Evolutionary conservation across 2,888 invertebrate genomes (phyloP).

Genomic region (Plagodis dolabraria): DNA sequence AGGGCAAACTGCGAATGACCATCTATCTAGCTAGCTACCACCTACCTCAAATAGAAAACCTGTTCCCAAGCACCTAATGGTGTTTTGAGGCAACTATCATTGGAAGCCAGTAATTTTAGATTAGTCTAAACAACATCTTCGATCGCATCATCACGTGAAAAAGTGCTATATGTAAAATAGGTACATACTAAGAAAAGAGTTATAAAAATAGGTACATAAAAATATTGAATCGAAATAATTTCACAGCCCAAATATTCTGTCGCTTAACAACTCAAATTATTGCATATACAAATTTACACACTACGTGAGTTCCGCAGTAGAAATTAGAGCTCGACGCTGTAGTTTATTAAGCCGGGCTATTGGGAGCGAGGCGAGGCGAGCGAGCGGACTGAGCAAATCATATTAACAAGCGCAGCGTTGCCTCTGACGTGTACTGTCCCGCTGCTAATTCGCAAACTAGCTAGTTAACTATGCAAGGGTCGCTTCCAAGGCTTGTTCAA

Average conservation of each 20-base stretch:
- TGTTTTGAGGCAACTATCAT: no score
- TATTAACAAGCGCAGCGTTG: constrained; percentile 60
- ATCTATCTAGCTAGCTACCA: no score
- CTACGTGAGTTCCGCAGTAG: constrained; percentile 25
- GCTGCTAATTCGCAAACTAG: constrained; percentile 37
- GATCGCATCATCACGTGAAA: no score
- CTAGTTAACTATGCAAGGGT: constrained; percentile 32
- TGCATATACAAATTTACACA: constrained; percentile 18
- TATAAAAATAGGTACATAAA: not conserved
- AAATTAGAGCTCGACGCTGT: constrained; percentile 53
- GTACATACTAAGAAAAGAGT: no score
- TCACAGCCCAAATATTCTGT: no score
- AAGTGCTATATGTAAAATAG: no score
- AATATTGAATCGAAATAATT: no score
- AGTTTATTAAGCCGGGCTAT: constrained; percentile 65
- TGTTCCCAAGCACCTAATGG: no score
- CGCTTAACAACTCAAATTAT: constrained; percentile 2
- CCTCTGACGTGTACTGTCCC: constrained; percentile 40
- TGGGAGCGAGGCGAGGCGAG: constrained; percentile 18
- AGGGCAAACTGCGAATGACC: no score
- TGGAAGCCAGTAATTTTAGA: no score
- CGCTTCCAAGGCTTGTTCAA: constrained; percentile 24
- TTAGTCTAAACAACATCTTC: no score
- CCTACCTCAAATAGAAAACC: no score
- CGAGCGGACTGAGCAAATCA: constrained; percentile 61